Base-by-base conservation (phyloP, 2,888 invertebrate species). In the Podotricha telesiphe region DNA sequence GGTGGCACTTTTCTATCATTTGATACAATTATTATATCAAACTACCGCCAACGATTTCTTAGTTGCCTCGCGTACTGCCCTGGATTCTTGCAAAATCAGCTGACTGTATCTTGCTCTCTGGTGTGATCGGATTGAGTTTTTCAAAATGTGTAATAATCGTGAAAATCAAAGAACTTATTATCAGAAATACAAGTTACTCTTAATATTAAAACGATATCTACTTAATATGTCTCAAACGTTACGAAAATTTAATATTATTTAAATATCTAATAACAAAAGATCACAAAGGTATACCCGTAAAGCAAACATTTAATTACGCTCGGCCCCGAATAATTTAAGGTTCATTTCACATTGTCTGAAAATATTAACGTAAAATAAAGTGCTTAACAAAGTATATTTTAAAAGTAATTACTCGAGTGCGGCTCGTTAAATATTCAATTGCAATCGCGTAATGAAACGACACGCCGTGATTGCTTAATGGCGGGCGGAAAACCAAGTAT, bases 361-460 rank as follows among this genome's bases (percentile, higher is more conserved):
- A 55, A 37, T 19, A 20, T 37, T 22, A 53, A 20, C 20, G n/a
- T 48, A 37, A 66, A 58, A 19, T 22, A 50, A 51, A 66, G 37
- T 28, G 42, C 17, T 59, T 59, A 59, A 59, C 51, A 56, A 65
- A 45, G 65, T 65, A 53, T 47, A 59, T 65, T 69, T 65, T 66
- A 68, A 63, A 73, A 64, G 68, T 67, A 73, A 70, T 70, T 66
- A 71, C 28, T 34, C 11, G 45, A 62, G 42, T 48, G 59, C 59
- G 62, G 63, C 55, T 64, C 66, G 71, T 69, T 69, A 71, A 70
- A 71, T 69, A 71, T 73, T 73, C 71, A 73, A 58, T n/a, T 51
- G 56, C 72, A 67, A 73, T 68, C 66, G 61, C 55, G 53, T 59
- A 67, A 71, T 68, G 68, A 45, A 70, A 65, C 51, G 56, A 50